Evolutionary conservation across 1,140 invertebrate genomes (phyloP), one percentile per base, ranked within the genome.

Genomic region (Venustaconcha ellipsiformis): DNA sequence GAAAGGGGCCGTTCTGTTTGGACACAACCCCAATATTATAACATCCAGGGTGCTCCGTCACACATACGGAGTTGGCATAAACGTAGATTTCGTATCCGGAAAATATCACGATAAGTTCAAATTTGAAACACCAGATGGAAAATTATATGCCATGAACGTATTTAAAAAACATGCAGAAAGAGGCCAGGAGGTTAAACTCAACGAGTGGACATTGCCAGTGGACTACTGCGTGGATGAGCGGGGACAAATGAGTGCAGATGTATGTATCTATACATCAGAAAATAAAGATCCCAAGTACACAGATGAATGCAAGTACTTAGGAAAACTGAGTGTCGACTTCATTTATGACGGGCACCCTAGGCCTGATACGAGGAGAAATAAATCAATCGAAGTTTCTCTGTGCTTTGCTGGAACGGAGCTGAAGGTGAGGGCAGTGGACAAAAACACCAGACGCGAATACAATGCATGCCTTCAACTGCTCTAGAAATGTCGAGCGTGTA

Each of bases 321-420:
- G 72, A 30, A 57, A 18, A 17, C 37, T 73, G 17, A 65, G 67
- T 15, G 72, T 73, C 3, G 64, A 73, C n/a, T 73, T 73, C 55
- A 64, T 57, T 57, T n/a, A 57, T 37, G 37, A 5, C 0, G 37
- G 11, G 11, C 5, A 48, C 37, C n/a, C 55, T 67, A 59, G 20
- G 17, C 56, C 65, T 12, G 59, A 48, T 14, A 66, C 58, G 11
- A 65, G 72, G 15, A 8, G 37, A 6, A 48, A 48, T 48, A 66
- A 58, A 59, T 64, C 72, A 59, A 58, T 73, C 37, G 64, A 66
- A 65, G 72, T 67, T 4, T 55, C 72, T 23, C 66, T 73, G 65
- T 57, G 72, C 58, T 73, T 73, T 59, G 72, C 64, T 30, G 72
- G 72, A 57, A 73, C 72, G n/a, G 72, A 73, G 56, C 30, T 73